A percentile compares a stretch with the other conserved stretches of the same genome.
phyloP scores from a whole-genome alignment of 2,797 vertebrate genomes.

The Alcedo atthis region DNA sequence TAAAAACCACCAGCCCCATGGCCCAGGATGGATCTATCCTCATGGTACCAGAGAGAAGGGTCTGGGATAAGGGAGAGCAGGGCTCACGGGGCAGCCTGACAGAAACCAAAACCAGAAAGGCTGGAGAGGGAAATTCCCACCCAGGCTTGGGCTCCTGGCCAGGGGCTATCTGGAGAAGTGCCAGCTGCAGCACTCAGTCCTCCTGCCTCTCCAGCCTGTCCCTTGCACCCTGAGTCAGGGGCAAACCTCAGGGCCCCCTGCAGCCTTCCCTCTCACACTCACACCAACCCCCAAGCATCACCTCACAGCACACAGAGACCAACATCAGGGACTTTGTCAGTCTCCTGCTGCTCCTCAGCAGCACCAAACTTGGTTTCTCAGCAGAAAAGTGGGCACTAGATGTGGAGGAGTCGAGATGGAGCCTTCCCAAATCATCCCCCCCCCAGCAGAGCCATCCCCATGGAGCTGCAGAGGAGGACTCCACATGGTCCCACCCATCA shows the following conservation, averaged over 20 bases:
- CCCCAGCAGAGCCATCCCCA: not conserved
- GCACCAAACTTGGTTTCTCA: not conserved
- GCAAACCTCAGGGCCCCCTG: not conserved
- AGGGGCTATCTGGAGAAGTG: not conserved
- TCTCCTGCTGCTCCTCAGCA: not conserved
- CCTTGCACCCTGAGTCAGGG: not conserved
- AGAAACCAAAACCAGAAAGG: not conserved
- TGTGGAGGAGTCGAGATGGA: accelerated
- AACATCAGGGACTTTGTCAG: not conserved
- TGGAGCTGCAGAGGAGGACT: not conserved
- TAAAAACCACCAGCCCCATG: not conserved
- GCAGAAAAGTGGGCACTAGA: not conserved
- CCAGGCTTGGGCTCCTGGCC: not conserved
- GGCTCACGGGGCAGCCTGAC: not conserved
- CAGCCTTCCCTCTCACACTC: not conserved
- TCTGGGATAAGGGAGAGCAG: not conserved
- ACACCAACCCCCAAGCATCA: not conserved
- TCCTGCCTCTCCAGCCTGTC: not conserved
- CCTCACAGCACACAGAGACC: accelerated
- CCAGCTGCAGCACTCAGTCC: not conserved
- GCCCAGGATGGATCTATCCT: not conserved
- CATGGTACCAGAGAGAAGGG: accelerated
- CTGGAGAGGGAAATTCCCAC: not conserved
- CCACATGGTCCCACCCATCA: accelerated
- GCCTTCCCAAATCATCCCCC: not conserved